Conservation (phyloP, 23 tunicate genomes). For the Botrylloides violaceus region DNA sequence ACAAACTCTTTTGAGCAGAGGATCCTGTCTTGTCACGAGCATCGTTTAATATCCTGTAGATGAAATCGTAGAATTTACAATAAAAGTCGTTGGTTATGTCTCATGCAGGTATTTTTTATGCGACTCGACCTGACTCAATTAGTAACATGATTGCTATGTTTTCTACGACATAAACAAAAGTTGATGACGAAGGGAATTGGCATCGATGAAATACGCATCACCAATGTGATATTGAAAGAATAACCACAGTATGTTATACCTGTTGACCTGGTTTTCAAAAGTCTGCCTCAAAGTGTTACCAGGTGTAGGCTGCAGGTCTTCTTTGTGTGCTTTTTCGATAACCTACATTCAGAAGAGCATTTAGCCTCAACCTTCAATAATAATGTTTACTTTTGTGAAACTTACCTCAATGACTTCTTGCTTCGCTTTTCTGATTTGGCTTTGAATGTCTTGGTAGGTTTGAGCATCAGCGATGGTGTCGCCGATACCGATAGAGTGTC, state of each 20-base stretch:
- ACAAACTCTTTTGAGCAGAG: slow-evolving; percentile 94
- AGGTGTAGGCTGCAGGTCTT: slow-evolving; percentile 96
- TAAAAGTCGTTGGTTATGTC: no score
- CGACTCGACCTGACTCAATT: no score
- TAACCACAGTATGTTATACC: slow-evolving; percentile 26
- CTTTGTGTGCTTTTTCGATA: slow-evolving; percentile 98
- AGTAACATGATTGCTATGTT: no score
- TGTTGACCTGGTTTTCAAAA: slow-evolving; percentile 99
- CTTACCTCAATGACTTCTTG: slow-evolving; percentile 96
- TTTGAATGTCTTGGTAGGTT: slow-evolving; percentile 97
- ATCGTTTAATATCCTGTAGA: slow-evolving; percentile 86
- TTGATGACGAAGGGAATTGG: neutral
- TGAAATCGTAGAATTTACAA: no score
- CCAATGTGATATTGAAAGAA: neutral
- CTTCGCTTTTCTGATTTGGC: slow-evolving; percentile 93
- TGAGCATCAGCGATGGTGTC: slow-evolving; percentile 99
- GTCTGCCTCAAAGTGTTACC: slow-evolving; percentile 97
- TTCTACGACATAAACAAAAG: neutral
- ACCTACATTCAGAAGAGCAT: slow-evolving; percentile 49
- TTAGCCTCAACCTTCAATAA: no score
- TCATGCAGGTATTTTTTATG: no score
- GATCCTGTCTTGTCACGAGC: slow-evolving; percentile 99
- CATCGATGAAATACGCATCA: neutral
- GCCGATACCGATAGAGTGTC: slow-evolving; percentile 99
- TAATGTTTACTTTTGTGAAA: no score